Evolutionary conservation across 2,797 vertebrate genomes (phyloP).

Genomic region (Cryptoprocta ferox): DNA sequence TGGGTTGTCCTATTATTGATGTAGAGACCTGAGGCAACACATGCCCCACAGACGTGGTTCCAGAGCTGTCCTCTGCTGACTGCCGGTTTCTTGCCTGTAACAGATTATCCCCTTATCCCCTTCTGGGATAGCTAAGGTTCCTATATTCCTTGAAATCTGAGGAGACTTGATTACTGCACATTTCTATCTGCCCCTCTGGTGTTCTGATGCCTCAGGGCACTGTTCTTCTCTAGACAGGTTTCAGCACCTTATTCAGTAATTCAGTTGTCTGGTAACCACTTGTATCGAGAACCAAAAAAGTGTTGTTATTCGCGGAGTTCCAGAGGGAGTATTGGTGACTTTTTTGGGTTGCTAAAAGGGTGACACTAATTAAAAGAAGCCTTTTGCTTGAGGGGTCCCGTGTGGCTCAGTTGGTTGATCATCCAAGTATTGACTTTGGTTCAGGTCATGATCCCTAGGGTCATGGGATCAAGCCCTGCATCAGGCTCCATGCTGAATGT

Average conservation of each 20-base stretch:
- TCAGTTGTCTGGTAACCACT: not conserved
- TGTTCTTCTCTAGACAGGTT: not conserved
- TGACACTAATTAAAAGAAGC: not conserved
- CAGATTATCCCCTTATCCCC: not conserved
- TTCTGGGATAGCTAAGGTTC: not conserved
- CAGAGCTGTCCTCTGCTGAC: not conserved
- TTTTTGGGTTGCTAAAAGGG: not conserved
- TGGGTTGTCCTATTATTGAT: not conserved
- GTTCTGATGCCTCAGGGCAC: not conserved
- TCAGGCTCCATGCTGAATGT: too few relatives aligned
- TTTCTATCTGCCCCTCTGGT: not conserved
- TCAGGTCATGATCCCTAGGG: too few relatives aligned
- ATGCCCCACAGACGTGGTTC: accelerated
- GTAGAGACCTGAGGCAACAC: not conserved
- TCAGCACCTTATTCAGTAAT: not conserved
- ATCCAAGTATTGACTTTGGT: too few relatives aligned
- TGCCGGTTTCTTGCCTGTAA: not conserved
- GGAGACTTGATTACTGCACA: not conserved
- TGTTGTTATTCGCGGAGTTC: not conserved
- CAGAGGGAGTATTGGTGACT: not conserved
- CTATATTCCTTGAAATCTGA: not conserved
- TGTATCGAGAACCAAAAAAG: not conserved
- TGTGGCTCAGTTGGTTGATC: too few relatives aligned
- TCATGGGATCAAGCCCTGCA: too few relatives aligned
- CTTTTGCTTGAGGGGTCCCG: too few relatives aligned